phyloP scores from a whole-genome alignment of 2,888 invertebrate genomes.

The Marasmarcha lunaedactyla region DNA sequence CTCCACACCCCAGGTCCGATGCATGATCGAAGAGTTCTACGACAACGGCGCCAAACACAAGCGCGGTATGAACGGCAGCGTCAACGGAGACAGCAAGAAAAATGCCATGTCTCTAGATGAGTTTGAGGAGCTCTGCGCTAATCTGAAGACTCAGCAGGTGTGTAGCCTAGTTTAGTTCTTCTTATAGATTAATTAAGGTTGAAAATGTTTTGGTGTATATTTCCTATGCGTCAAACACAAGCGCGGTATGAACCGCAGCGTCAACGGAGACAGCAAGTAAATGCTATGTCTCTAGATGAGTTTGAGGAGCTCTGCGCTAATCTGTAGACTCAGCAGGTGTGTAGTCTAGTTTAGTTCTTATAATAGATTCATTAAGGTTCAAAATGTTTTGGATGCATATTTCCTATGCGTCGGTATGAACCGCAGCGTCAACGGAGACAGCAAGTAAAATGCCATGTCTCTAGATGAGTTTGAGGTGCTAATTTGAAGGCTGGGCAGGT shows the following conservation, averaged over 20 bases:
- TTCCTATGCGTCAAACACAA: constrained; percentile 43
- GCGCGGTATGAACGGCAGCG: constrained; percentile 54
- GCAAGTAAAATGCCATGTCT: constrained; percentile 82
- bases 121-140: constrained; percentile 90
- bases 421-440: constrained; percentile 67
- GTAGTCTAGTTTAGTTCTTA: too few species aligned
- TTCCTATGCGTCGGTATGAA: constrained; percentile 43
- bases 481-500: constrained; percentile 89
- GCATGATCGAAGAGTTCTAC: constrained; percentile 88
- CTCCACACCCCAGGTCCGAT: constrained; percentile 71
- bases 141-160: constrained; percentile 88
- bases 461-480: constrained; percentile 90
- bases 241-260: constrained; percentile 54
- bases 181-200: neutral
- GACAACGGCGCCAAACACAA: constrained; percentile 48
- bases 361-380: too few species aligned
- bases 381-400: too few species aligned
- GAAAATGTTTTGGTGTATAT: too few species aligned
- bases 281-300: constrained; percentile 87
- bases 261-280: constrained; percentile 75
- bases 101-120: constrained; percentile 89
- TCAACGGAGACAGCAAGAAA: constrained; percentile 73
- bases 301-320: constrained; percentile 92
- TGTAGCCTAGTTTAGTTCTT: too few species aligned
- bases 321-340: constrained; percentile 86